A percentile compares a stretch with the other conserved stretches of the same genome.
Conservation (phyloP, 2,888 invertebrate genomes). For the Eledona agricola region DNA sequence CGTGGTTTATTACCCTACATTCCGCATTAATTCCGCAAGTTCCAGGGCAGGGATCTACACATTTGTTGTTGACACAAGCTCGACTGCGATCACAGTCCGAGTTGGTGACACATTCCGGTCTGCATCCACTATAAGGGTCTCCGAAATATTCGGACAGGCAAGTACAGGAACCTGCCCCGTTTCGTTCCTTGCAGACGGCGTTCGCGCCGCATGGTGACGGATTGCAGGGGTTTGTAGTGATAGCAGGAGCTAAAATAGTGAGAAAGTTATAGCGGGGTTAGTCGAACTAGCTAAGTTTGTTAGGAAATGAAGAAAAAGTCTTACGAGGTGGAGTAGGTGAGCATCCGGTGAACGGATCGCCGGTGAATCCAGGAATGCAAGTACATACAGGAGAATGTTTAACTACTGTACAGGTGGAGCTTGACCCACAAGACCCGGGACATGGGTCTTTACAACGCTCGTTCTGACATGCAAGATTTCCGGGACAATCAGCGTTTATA, state of each 20-base stretch:
- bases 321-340: slow-evolving; percentile 68
- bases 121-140: slow-evolving; percentile 72
- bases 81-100: slow-evolving; percentile 71
- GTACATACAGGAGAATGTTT: slow-evolving; percentile 82
- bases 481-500: slow-evolving; percentile 77
- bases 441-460: slow-evolving; percentile 83
- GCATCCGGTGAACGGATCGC: slow-evolving; percentile 72
- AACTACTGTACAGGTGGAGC: slow-evolving; percentile 77
- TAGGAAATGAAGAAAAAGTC: slow-evolving; percentile 47
- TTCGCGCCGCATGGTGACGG: slow-evolving; percentile 76
- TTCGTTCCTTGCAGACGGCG: slow-evolving; percentile 71
- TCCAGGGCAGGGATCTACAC: slow-evolving; percentile 68
- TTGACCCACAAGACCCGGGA: slow-evolving; percentile 77
- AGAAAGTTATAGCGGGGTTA: slow-evolving; percentile 12
- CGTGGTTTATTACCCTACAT: slow-evolving; percentile 72
- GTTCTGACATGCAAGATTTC: slow-evolving; percentile 79
- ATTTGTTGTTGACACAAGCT: slow-evolving; percentile 75
- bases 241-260: slow-evolving; percentile 61
- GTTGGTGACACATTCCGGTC: slow-evolving; percentile 74
- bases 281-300: neutral
- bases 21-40: slow-evolving; percentile 69
- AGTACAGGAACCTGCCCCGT: slow-evolving; percentile 71
- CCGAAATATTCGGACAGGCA: slow-evolving; percentile 73
- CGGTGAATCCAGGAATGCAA: slow-evolving; percentile 75
- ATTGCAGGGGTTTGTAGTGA: slow-evolving; percentile 66